Percentiles rank a stretch among this genome's conserved stretches.
phyloP scores from a whole-genome alignment of 2,113 vertebrate genomes.

The Bos taurus region DNA sequence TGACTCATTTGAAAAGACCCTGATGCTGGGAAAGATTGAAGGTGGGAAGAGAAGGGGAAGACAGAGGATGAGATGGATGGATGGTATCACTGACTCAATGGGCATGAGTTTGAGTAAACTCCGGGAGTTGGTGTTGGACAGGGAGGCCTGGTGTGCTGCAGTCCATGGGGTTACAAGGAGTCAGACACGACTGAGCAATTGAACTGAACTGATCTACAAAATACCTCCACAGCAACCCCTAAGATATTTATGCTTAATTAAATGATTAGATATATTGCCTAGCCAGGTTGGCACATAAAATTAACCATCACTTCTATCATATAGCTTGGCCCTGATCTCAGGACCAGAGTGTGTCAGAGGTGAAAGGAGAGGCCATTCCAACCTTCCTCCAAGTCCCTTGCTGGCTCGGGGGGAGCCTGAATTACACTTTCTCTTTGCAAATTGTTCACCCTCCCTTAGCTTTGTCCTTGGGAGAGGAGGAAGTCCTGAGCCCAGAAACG shows the following conservation, averaged over 20 bases:
- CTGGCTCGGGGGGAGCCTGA: neutral
- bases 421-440: rapidly evolving
- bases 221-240: neutral
- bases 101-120: too few species aligned
- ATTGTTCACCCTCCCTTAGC: neutral
- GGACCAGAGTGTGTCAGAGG: neutral
- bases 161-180: too few species aligned
- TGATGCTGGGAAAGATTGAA: too few species aligned
- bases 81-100: too few species aligned
- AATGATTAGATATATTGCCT: neutral
- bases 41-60: too few species aligned
- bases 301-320: neutral
- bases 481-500: neutral
- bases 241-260: neutral
- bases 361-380: neutral
- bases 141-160: too few species aligned
- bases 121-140: too few species aligned
- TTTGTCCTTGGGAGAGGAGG: too few species aligned
- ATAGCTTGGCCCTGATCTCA: neutral
- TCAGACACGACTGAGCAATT: too few species aligned
- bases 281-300: neutral
- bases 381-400: neutral
- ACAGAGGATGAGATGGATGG: too few species aligned
- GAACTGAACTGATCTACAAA: neutral
- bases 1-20: too few species aligned